Evolutionary conservation across 2,888 invertebrate genomes (phyloP), one percentile per base, ranked within the genome.

Genomic region (Drosophila macrospina): DNA sequence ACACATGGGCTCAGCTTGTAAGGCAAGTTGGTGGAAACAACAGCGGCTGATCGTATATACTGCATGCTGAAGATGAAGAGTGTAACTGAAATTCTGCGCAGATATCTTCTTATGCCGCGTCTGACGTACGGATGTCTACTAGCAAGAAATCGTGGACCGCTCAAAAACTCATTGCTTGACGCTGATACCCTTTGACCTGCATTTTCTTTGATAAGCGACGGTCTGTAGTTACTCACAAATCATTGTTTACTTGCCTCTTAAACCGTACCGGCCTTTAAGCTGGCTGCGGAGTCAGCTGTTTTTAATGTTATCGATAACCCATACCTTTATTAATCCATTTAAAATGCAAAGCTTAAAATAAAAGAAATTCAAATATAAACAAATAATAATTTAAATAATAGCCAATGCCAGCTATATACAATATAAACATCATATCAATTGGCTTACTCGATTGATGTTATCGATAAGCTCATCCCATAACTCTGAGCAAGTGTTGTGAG

Each of bases 101-200:
- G 56, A 55, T 52, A 54, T 67, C 44, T 55, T 55, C 48, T 47
- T 47, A 51, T 59, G 61, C n/a, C 15, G 60, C 57, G 70, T 28
- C 28, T 61, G 63, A 47, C 68, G 62, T 60, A 28, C 60, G 42
- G 44, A 37, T 48, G 51, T 51, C 16, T 39, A 76, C 72, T 79
- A 76, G 67, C 44, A 5, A 20, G 15, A 44, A 44, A 36, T 16
- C 4, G 45, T 30, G 37, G 37, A 30, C 30, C 57, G 42, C 32
- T 55, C 11, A 42, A 55, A 32, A 20, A 13, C 32, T 39, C 41
- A 44, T 24, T 13, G 4, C 34, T 24, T 37, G 48, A 6, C 7
- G 11, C 32, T 52, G 77, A 78, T 78, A 78, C 41, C 67, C 77
- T 69, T 16, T 76, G 62, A 78, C 76, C 77, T 79, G 62, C 56